These are phyloP conservation scores for Choloepus didactylus DNA, from an alignment of 2,797 vertebrate species.

Conservation along the genomic window DNA sequence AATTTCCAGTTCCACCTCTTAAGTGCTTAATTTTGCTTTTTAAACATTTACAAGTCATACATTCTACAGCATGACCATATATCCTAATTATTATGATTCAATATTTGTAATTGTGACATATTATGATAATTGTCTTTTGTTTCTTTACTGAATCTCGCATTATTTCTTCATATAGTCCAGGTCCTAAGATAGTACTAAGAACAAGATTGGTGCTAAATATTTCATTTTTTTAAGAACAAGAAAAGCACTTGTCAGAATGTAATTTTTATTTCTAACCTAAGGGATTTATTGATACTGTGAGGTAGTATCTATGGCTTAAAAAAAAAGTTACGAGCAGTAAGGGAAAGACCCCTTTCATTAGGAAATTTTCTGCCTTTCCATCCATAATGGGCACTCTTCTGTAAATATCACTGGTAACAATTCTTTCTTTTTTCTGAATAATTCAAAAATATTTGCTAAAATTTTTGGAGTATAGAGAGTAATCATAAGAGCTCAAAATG, in stretches of 20 bases:
- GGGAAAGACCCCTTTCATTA: not conserved
- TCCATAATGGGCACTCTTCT: not conserved
- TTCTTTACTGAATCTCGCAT: slow-evolving; percentile 14
- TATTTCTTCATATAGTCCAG: not conserved
- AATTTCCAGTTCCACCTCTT: not conserved
- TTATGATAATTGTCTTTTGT: not conserved
- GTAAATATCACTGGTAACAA: not conserved
- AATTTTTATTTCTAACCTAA: not conserved
- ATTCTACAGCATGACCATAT: not conserved
- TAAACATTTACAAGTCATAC: not conserved
- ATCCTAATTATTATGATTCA: not conserved
- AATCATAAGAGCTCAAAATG: slow-evolving; percentile 24
- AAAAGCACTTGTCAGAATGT: not conserved
- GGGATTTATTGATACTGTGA: not conserved
- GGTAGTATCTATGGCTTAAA: not conserved
- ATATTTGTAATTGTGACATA: not conserved
- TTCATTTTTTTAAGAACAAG: slow-evolving; percentile 9
- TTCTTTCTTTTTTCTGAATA: slow-evolving; percentile 19
- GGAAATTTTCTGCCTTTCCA: not conserved
- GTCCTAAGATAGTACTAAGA: not conserved
- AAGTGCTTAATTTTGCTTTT: not conserved
- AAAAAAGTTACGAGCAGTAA: not conserved
- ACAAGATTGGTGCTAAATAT: not conserved
- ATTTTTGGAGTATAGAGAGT: not conserved
- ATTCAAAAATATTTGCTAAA: not conserved